Conservation (phyloP, 2,797 vertebrate genomes). For the Oreonectes daqikongensis region DNA sequence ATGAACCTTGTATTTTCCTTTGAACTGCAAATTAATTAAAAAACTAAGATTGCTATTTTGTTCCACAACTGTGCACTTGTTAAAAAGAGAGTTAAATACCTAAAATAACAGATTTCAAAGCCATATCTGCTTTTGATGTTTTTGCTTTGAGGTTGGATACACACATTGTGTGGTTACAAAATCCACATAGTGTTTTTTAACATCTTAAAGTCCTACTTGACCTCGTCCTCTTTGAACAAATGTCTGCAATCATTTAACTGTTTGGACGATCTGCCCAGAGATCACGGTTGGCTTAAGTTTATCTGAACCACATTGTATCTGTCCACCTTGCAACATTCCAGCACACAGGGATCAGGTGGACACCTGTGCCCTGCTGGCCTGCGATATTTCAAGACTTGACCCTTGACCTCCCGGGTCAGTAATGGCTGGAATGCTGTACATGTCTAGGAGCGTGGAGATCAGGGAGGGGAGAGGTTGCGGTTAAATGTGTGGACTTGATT, state of each 20-base stretch:
- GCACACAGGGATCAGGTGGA: constrained; percentile 42
- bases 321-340: constrained; percentile 47
- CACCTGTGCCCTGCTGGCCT: constrained; percentile 19
- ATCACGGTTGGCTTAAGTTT: constrained; percentile 31
- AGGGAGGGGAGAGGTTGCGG: not conserved
- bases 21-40: constrained; percentile 10
- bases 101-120: constrained; percentile 9
- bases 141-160: constrained; percentile 1
- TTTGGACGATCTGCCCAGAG: constrained; percentile 28
- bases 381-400: constrained; percentile 38
- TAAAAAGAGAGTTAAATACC: not conserved
- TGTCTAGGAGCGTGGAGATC: constrained; percentile 9
- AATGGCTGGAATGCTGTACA: constrained; percentile 46
- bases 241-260: constrained; percentile 13
- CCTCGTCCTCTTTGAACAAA: constrained; percentile 7
- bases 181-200: constrained; percentile 14
- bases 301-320: constrained; percentile 26
- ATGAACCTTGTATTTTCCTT: constrained; percentile 12
- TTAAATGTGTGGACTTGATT: constrained; percentile 13
- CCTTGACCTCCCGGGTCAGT: constrained; percentile 46
- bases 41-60: not conserved
- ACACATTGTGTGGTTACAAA: constrained; percentile 15
- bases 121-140: constrained; percentile 6
- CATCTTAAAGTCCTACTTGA: constrained; percentile 35
- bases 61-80: constrained; percentile 6